phyloP scores from a whole-genome alignment of 2,113 vertebrate genomes.

The Philantomba maxwellii region DNA sequence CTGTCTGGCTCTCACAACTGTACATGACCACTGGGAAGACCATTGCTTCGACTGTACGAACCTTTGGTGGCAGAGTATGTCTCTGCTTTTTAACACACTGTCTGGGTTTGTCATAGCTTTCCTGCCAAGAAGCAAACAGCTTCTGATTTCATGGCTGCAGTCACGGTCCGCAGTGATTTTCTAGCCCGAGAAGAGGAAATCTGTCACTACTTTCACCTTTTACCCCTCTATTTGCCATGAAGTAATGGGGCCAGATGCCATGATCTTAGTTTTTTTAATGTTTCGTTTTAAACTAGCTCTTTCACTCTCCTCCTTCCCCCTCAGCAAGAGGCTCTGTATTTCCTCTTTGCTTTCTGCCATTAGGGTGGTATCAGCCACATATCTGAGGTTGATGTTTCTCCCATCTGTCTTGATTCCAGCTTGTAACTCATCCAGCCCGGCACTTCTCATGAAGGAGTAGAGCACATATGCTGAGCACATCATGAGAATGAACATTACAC shows the following conservation, averaged over 20 bases:
- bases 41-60: background rate
- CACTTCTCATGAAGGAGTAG: background rate
- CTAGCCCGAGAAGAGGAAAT: background rate
- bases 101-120: background rate
- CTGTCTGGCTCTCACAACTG: rapidly evolving
- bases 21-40: background rate
- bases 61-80: background rate
- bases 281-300: background rate
- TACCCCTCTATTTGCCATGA: background rate
- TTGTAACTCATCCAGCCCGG: background rate
- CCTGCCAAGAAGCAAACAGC: background rate
- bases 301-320: background rate
- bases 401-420: background rate
- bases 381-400: background rate
- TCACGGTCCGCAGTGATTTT: background rate
- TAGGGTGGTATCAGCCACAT: background rate
- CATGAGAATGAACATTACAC: background rate
- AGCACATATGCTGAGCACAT: background rate
- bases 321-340: background rate
- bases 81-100: background rate
- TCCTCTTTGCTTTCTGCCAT: background rate
- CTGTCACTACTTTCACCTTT: background rate
- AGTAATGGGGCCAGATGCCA: background rate
- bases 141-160: background rate
- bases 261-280: background rate